Base-by-base conservation (phyloP, 92 coral and sea anemone genomes). In the Pocillopora meandrina region DNA sequence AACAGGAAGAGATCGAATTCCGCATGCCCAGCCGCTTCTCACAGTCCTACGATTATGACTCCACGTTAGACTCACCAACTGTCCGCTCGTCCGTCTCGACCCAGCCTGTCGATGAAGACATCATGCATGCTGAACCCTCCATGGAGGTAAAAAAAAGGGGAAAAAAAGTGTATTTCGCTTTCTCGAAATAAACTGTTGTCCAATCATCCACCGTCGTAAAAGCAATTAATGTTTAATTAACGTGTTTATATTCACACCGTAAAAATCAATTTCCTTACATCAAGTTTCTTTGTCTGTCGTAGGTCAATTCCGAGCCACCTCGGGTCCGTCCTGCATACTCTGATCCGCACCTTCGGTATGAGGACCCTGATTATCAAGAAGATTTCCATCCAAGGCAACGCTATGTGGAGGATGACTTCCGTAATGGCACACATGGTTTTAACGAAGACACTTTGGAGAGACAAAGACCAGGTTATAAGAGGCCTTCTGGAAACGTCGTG, bases 381-480 rank as follows among this genome's bases (percentile, higher is more conserved):
- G 88, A 84, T 14, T 76, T 86, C 18, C 86, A 64, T 15, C 88
- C 87, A 14, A 65, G 91, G 78, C 83, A 80, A 68, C 89, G 76
- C 42, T 88, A 91, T 69, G 90, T 86, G 10, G 95, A 93, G 20
- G 88, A 82, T 23, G 93, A 92, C 47, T 84, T 80, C 78, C 82
- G 84, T 31, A 82, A 93, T 36, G 85, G 77, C 12, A 70, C 33
- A 23, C 52, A 35, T 73, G 88, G 85, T 65, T 87, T 77, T 42
- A 94, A 91, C 16, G 93, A 92, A 21, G 89, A 90, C 77, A 93
- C 95, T 23, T 91, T 92, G 65, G 90, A 88, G 17, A 92, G 95
- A 20, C 93, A 92, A 72, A 94, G 89, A 68, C 98, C 98, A 42
- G 92, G 98, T 14, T 95, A 94, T 85, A 93, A 95, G 52, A 42